phyloP scores from a whole-genome alignment of 2,113 vertebrate species.

The Jacana jacana region DNA sequence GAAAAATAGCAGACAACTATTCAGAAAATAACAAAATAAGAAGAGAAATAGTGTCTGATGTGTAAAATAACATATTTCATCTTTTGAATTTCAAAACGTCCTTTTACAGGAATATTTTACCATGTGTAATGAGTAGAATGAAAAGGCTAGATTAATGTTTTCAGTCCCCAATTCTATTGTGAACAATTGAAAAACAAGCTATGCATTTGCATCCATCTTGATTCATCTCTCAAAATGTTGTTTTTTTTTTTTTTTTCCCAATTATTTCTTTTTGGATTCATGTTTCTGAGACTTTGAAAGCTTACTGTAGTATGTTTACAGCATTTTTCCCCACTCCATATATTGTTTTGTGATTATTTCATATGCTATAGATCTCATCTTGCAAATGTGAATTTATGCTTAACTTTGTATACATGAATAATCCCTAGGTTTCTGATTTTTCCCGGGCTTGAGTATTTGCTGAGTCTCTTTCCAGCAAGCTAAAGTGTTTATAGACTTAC shows the following conservation, averaged over 20 bases:
- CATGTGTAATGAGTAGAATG: neutral
- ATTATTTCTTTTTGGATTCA: neutral
- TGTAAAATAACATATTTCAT: neutral
- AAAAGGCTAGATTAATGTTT: neutral
- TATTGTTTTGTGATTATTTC: neutral
- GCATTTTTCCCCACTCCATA: neutral
- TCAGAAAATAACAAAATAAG: neutral
- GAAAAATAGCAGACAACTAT: neutral
- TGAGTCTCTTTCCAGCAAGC: neutral
- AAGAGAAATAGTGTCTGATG: neutral
- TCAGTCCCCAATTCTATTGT: neutral
- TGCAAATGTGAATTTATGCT: neutral
- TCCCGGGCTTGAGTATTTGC: neutral
- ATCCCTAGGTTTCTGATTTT: neutral
- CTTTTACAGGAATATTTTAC: neutral
- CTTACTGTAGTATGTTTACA: neutral
- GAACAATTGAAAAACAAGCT: neutral
- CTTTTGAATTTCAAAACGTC: neutral
- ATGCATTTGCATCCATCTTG: neutral
- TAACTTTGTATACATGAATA: neutral
- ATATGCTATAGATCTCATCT: neutral
- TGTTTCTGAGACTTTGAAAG: neutral
- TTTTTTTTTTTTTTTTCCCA: no score
- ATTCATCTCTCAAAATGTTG: neutral
- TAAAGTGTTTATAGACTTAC: neutral